phyloP scores from a whole-genome alignment of 1,140 invertebrate genomes.

The Plodia interpunctella region DNA sequence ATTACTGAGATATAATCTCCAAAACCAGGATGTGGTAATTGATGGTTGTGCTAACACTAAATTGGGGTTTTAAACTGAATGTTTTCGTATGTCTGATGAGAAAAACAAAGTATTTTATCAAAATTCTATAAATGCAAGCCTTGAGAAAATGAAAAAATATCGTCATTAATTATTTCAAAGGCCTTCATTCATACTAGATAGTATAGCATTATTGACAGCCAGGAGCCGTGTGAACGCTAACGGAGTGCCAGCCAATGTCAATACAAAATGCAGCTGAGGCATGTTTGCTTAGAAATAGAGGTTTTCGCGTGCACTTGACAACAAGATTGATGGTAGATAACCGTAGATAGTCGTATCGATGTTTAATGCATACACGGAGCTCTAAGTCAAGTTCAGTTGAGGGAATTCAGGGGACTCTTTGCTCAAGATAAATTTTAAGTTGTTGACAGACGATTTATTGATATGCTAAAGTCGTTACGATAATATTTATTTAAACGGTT shows the following conservation, averaged over 20 bases:
- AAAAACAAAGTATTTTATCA: too few relatives aligned
- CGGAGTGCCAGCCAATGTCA: conserved; percentile 21
- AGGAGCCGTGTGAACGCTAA: conserved; percentile 20
- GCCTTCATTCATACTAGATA: too few relatives aligned
- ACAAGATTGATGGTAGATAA: conserved; percentile 34
- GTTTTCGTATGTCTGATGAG: not conserved
- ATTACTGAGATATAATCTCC: conserved; percentile 60
- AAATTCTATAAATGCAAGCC: too few relatives aligned
- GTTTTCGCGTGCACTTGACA: conserved; percentile 36
- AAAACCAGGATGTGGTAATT: conserved; percentile 51
- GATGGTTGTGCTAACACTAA: not conserved
- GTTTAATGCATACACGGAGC: conserved; percentile 8
- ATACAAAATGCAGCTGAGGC: conserved; percentile 14
- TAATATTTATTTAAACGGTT: not conserved
- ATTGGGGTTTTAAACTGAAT: not conserved
- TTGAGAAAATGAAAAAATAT: too few relatives aligned
- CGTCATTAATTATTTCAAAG: too few relatives aligned
- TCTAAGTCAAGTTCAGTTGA: not conserved
- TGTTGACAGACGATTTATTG: not conserved
- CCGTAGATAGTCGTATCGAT: conserved; percentile 13
- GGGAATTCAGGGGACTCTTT: not conserved
- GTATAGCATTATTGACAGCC: conserved; percentile 17
- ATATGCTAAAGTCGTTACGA: not conserved
- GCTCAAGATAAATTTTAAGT: not conserved
- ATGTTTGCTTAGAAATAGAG: conserved; percentile 23